Conservation (phyloP, 2,888 invertebrate species). For the Andrena praecox region DNA sequence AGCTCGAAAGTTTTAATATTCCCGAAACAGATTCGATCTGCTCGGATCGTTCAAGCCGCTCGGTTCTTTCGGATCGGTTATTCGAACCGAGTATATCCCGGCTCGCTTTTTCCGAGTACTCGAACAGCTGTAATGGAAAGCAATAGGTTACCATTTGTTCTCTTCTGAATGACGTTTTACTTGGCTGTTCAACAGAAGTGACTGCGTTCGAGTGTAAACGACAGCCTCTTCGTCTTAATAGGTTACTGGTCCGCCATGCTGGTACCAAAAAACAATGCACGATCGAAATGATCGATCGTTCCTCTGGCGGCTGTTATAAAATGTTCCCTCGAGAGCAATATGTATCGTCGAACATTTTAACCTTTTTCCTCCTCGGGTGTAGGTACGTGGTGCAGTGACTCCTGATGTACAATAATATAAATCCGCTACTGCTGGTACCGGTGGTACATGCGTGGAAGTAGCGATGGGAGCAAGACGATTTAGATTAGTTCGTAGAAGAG, state of each 20-base stretch:
- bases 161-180: constrained; percentile 12
- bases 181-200: constrained; percentile 12
- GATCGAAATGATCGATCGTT: constrained; percentile 43
- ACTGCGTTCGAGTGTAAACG: constrained; percentile 10
- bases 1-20: no score
- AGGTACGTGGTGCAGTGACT: constrained; percentile 25
- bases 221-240: constrained; percentile 11
- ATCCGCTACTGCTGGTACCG: constrained; percentile 37
- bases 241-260: constrained; percentile 13
- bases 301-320: constrained; percentile 42
- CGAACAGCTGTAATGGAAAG: no score
- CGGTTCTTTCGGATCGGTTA: no score
- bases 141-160: no score
- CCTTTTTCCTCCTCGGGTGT: constrained; percentile 26
- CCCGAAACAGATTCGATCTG: no score
- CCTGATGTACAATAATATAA: constrained; percentile 53
- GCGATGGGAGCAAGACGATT: constrained; percentile 30
- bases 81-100: no score
- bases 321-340: constrained; percentile 28
- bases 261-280: not conserved
- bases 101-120: no score
- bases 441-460: constrained; percentile 20
- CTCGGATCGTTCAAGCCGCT: no score
- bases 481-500: not conserved
- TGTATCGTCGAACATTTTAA: constrained; percentile 46